Conservation (phyloP, 2,797 vertebrate species). For the Scomberomorus guttatus region DNA sequence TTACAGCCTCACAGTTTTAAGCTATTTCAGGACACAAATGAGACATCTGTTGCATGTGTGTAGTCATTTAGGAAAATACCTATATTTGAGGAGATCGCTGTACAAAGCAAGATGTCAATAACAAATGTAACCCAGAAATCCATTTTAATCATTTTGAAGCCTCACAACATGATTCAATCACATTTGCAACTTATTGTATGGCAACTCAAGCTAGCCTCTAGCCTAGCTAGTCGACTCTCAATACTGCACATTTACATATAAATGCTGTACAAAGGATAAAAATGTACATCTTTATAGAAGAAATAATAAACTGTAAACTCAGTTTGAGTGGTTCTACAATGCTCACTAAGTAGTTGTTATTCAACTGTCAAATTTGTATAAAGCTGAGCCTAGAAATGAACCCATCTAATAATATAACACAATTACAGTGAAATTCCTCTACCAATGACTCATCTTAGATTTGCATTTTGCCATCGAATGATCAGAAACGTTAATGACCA, state of each 20-base stretch:
- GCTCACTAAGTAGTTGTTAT: background rate
- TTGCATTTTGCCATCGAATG: conserved; percentile 20
- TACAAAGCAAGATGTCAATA: conserved; percentile 2
- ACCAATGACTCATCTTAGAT: conserved; percentile 22
- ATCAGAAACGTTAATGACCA: conserved; percentile 21
- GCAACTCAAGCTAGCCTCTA: too few species aligned
- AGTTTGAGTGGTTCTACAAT: conserved; percentile 9
- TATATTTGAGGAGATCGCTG: background rate
- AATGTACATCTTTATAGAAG: conserved; percentile 40
- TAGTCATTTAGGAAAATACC: background rate
- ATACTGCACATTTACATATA: conserved; percentile 14
- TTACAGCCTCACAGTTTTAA: background rate
- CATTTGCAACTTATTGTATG: background rate
- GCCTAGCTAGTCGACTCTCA: background rate
- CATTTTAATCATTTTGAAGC: background rate
- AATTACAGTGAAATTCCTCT: background rate
- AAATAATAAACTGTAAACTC: conserved; percentile 43
- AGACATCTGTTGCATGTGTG: background rate
- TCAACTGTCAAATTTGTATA: conserved; percentile 1
- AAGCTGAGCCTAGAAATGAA: background rate
- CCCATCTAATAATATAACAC: background rate
- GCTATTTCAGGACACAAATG: background rate
- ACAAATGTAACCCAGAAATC: conserved; percentile 26
- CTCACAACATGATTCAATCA: background rate
- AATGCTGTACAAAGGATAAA: conserved; percentile 47